Base-by-base conservation (phyloP, 1,140 invertebrate species). In the Zaprionus ghesquierei region DNA sequence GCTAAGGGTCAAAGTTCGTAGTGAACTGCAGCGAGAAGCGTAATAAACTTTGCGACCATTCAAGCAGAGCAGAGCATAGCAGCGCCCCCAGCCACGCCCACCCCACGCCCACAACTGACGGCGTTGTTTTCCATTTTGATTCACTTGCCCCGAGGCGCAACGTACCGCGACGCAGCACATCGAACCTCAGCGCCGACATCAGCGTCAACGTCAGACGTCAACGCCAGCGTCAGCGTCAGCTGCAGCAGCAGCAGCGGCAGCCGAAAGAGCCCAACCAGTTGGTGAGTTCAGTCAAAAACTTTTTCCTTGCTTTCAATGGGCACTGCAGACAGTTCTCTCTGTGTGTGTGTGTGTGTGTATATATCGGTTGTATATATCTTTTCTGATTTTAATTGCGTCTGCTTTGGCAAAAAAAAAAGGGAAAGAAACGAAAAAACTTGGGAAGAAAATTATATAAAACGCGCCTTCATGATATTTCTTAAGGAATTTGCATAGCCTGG, bases 1-100 rank as follows among this genome's bases (percentile, higher is more conserved):
- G 56, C 64, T 55, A 61, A 61, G 56, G 70, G 63, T 60, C 70
- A 77, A 59, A 74, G 74, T 74, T 73, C 27, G 59, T 63, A 69
- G 53, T 69, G 18, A 72, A 44, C 31, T 50, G 46, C 59, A 49
- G 29, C 49, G 38, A 44, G 33, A 22, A 56, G 41, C 31, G 35
- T 51, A 51, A 60, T 60, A 60, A 41, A 68, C 64, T 60, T 68
- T 10, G 53, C 53, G 38, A 33, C 53, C 51, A 55, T 65, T 65
- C n/a, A 38, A 46, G 51, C 62, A 35, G 2, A 12, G 12, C 44
- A 22, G 44, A n/a, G n/a, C n/a, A n/a, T n/a, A n/a, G n/a, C n/a
- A n/a, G n/a, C n/a, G n/a, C n/a, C n/a, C n/a, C n/a, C n/a, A 12
- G 20, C 15, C 22, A 51, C 10, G 22, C 18, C 46, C 46, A 23